These are phyloP conservation scores for Psylliodes chrysocephalus DNA, from an alignment of 2,888 invertebrate genomes.

Conservation along the genomic window DNA sequence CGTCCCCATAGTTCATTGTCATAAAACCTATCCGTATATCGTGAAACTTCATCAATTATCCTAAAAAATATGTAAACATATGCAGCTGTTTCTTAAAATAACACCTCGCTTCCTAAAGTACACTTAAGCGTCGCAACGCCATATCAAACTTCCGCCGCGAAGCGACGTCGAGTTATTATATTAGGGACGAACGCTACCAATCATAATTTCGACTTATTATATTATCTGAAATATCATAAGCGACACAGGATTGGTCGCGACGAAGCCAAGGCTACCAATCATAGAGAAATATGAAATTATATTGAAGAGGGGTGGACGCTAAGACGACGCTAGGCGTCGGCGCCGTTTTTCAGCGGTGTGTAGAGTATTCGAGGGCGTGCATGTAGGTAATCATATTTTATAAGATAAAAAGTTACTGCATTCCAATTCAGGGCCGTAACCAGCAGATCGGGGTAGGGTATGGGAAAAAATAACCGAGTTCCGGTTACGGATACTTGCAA, in stretches of 20 bases:
- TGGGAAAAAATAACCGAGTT: no score
- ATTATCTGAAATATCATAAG: conserved; percentile 51
- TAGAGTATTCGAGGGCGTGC: conserved; percentile 4
- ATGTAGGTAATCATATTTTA: conserved; percentile 1
- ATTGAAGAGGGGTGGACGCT: conserved; percentile 50
- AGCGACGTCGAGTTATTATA: conserved; percentile 55
- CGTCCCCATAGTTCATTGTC: not conserved
- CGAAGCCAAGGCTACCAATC: conserved; percentile 46
- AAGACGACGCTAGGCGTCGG: conserved; percentile 53
- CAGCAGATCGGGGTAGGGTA: no score
- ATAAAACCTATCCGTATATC: not conserved
- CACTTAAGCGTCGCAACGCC: conserved; percentile 43
- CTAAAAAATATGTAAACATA: not conserved
- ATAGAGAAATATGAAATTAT: conserved; percentile 54
- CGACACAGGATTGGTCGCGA: conserved; percentile 47
- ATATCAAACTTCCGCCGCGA: conserved; percentile 23
- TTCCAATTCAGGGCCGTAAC: no score
- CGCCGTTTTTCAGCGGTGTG: conserved; percentile 43
- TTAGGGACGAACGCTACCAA: conserved; percentile 52
- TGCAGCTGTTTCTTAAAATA: not conserved
- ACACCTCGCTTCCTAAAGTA: not conserved
- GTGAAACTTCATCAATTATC: not conserved
- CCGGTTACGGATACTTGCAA: no score
- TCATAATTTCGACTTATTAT: conserved; percentile 52
- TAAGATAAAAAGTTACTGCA: not conserved